Conservation (phyloP, 2,113 vertebrate genomes). For the Psilopsiagon aymara region DNA sequence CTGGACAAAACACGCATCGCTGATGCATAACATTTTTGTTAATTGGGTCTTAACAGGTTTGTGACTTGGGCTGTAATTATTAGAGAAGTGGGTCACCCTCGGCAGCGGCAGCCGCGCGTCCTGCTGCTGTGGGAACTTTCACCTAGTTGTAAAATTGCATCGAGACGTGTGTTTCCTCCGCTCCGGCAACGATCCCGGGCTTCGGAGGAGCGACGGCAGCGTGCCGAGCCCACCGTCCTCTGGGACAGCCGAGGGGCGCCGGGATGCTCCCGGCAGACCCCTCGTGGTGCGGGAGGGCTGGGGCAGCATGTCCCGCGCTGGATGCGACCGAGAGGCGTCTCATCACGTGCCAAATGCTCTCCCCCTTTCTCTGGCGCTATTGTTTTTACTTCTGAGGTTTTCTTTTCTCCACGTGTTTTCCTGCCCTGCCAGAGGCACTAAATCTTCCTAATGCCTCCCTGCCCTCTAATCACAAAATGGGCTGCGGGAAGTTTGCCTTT, state of each 20-base stretch:
- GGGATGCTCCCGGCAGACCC: neutral
- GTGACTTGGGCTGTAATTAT: constrained; percentile 76
- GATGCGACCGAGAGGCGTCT: neutral
- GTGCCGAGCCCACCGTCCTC: neutral
- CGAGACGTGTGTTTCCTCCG: neutral
- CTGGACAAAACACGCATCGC: constrained; percentile 78
- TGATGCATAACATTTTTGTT: constrained; percentile 81
- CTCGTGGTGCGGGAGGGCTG: neutral
- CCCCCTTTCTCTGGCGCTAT: neutral
- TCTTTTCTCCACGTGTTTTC: constrained; percentile 31
- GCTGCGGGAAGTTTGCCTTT: neutral
- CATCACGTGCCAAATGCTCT: neutral
- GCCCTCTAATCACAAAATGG: neutral
- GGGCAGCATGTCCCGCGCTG: neutral
- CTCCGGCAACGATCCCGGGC: neutral
- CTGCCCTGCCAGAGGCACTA: constrained; percentile 18
- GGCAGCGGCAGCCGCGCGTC: constrained; percentile 59
- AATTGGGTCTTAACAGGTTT: constrained; percentile 85
- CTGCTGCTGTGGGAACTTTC: constrained; percentile 50
- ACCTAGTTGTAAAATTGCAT: constrained; percentile 57
- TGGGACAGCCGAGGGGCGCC: fast-evolving
- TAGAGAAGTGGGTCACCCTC: constrained; percentile 77
- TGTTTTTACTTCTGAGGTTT: constrained; percentile 24
- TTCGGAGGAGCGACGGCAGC: neutral
- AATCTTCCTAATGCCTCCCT: constrained; percentile 27